Base-by-base conservation (phyloP, 2,113 vertebrate species). In the Hemichromis elongatus region DNA sequence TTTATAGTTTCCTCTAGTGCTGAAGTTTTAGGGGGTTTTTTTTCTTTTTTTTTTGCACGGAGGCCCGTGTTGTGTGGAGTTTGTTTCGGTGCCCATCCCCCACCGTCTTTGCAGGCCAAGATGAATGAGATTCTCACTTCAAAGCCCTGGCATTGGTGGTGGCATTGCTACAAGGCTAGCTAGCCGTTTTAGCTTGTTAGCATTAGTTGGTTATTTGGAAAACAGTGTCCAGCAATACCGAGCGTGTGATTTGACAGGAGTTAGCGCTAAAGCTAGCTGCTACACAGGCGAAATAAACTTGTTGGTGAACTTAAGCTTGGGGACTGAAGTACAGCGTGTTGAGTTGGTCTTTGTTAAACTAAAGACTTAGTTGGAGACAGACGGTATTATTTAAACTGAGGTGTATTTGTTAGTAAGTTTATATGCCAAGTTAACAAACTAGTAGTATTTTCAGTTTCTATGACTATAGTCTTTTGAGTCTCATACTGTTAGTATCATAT, bases 61-160 rank as follows among this genome's bases (percentile, higher is more conserved):
- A 93, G 94, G 94, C 95, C 94, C 92, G 91, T 93, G 90, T 93
- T 95, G 91, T 95, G 94, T 91, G 93, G 95, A 95, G 95, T 96
- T 95, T 95, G 94, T 95, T 93, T 94, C 92, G 89, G 86, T 87
- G 91, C 95, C 95, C 95, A 93, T 95, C 94, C 95, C 95, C 94
- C 95, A 95, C 93, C 88, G 87, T 92, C 93, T 94, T 86, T 91
- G 92, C 95, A 95, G 94, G 95, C 95, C 95, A 92, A 95, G 92
- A 96, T 95, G 92, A 94, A 94, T 95, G 94, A 92, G 95, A 94
- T 93, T 93, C 94, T 90, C 93, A 96, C 94, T 95, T 95, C 94
- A 95, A 96, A 96, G 94, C 93, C 11, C 77, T 91, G 94, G 93
- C 90, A 94, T 84, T 52, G 91, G 86, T 90, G 88, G 83, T 93